These are phyloP conservation scores for Rousettus madagascariensis DNA, from an alignment of 2,797 vertebrate species.

Conservation along the genomic window DNA sequence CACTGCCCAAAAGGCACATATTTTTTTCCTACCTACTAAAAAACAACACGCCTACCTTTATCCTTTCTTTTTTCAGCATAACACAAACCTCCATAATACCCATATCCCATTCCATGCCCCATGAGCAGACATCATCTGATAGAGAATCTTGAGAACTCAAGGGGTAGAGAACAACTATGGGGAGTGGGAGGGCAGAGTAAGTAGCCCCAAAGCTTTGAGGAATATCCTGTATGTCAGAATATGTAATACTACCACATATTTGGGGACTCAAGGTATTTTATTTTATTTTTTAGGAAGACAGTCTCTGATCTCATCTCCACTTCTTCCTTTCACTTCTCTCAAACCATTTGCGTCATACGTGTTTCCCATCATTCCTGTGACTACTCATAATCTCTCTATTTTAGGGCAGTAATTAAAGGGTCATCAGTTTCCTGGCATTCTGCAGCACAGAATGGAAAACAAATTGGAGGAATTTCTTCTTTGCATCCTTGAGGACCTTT, in stretches of 20 bases:
- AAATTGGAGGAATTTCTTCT: neutral
- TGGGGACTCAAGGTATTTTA: neutral
- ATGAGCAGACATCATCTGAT: neutral
- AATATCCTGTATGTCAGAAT: neutral
- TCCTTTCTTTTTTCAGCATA: neutral
- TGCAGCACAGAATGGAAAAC: neutral
- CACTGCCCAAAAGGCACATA: neutral
- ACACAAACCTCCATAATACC: neutral
- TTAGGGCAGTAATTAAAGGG: neutral
- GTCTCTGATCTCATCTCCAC: neutral
- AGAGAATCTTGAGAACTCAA: neutral
- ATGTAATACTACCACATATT: neutral
- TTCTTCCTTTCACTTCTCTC: neutral
- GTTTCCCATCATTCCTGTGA: neutral
- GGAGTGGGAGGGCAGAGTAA: neutral
- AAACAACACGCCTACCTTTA: neutral
- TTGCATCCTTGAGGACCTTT: constrained; percentile 37
- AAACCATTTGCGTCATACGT: neutral
- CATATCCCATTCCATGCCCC: neutral
- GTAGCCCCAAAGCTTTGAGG: neutral
- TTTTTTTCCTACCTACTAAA: neutral
- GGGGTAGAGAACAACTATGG: neutral
- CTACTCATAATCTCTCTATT: neutral
- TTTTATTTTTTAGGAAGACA: neutral
- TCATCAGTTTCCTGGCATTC: neutral